These are phyloP conservation scores for Lepus timidus DNA, from an alignment of 2,113 vertebrate genomes.

Conservation along the genomic window DNA sequence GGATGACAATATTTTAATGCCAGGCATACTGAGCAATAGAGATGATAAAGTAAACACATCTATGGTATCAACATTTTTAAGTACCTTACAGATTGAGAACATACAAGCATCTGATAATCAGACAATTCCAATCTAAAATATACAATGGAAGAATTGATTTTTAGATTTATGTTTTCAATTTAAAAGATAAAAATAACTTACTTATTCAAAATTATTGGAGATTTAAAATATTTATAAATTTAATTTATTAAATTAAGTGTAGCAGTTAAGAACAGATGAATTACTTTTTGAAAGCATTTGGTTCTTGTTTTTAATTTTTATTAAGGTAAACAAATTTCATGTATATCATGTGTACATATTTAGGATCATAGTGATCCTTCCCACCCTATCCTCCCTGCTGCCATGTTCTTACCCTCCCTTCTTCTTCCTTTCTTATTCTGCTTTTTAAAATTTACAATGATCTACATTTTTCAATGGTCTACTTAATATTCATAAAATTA, in stretches of 20 bases:
- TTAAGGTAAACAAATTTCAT: no score
- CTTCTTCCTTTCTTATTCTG: no score
- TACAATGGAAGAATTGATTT: constrained; percentile 21
- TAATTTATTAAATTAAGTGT: constrained; percentile 46
- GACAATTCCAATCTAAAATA: constrained; percentile 5
- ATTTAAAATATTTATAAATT: constrained; percentile 40
- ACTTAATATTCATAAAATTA: no score
- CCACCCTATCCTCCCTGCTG: no score
- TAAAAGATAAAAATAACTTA: constrained; percentile 40
- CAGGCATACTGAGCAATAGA: neutral
- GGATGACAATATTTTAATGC: neutral
- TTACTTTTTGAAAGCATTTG: constrained; percentile 39
- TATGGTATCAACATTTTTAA: constrained; percentile 30
- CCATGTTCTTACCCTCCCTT: no score
- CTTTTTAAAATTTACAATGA: no score
- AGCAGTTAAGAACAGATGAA: constrained; percentile 50
- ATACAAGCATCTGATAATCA: neutral
- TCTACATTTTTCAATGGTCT: no score
- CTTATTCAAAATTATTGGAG: constrained; percentile 31
- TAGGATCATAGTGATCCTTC: no score
- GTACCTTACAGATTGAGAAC: neutral
- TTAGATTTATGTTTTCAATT: neutral
- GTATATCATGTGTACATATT: no score
- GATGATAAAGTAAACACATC: constrained; percentile 11
- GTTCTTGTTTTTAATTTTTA: neutral